Evolutionary conservation across 2,113 vertebrate species (phyloP), one percentile per base, ranked within the genome.

Genomic region (Myrmecophaga tridactyla): DNA sequence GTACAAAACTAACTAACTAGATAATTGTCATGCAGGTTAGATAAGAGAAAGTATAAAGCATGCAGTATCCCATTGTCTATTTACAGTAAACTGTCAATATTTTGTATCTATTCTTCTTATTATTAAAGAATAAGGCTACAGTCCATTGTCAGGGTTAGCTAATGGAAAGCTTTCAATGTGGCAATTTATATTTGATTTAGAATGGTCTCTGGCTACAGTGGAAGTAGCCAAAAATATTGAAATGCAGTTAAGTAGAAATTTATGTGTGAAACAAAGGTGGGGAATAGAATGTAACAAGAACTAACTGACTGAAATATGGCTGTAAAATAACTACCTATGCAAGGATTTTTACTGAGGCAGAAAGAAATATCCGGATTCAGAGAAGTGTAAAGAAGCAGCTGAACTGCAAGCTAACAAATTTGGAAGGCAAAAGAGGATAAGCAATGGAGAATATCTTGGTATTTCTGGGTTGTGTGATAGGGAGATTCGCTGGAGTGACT

Each of bases 331-430:
- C 13, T 77, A 67, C 29, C 7, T 78, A 46, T 13, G 53, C 1
- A 67, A 95, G 46, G 29, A 53, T 93, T 96, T 94, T 67, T 90
- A 90, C 0, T 43, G 60, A 95, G 46, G 77, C 82, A 92, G 41
- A 95, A 58, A 94, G 41, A 90, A 78, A 90, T 95, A 90, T 58
- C 53, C 82, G 48, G 25, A 78, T 94, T 93, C 48, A 75, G 73
- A 94, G 63, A 92, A 69, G 34, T 7, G 13, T 65, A 82, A 88
- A 88, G 72, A 72, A 81, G 53, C 48, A 70, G 82, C 29, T 78
- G 77, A 96, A 75, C 15, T 63, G 39, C 6, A 63, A 92, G 53
- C 56, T 94, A 76, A 85, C 41, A 62, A 34, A 90, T 93, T 39
- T 75, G 56, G 21, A 48, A 86, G 51, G 56, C 82, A 86, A 83